Base-by-base conservation (phyloP, 2,888 invertebrate genomes). In the Schizaphis graminum region DNA sequence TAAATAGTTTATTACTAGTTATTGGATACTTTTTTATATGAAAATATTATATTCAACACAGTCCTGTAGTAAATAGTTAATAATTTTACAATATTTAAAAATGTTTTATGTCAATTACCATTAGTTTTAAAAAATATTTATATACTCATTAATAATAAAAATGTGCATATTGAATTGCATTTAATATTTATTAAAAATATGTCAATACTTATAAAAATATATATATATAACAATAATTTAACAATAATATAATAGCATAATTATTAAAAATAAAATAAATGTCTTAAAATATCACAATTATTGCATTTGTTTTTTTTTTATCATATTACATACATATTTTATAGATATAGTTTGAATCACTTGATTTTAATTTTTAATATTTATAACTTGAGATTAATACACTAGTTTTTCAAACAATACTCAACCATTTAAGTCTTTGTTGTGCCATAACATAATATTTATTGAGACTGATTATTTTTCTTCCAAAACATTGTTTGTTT, bases 401-500 rank as follows among this genome's bases (percentile, higher is more conserved):
- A n/a, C 13, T 77, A 21, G 16, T 44, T 86, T 13, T 21, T 57
- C 7, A 53, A 90, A 84, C 24, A 90, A 67, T 49, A 84, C 1
- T 35, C 0, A 13, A 77, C 5, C 67, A 8, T 44, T n/a, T 77
- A 49, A 87, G 57, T 92, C 53, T 21, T 77, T 44, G 24, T 44
- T 8, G 53, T 41, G 11, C 1, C 35, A 26, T 67, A 67, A 41
- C n/a, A 67, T 53, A 21, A 35, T 41, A 7, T 86, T 94, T 84
- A 94, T 67, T 94, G 67, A 86, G 94, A 41, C 16, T 85, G 86
- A n/a, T 94, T 94, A 91, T 91, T 94, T 95, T 96, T 96, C 95
- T 96, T 96, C 95, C 96, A 96, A 95, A 96, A 96, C 93, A 96
- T 96, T 91, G 96, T 96, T 95, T 96, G 96, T 95, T 96, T 96